Base-by-base conservation (phyloP, 1,140 invertebrate species). In the Archegozetes longisetosus region DNA sequence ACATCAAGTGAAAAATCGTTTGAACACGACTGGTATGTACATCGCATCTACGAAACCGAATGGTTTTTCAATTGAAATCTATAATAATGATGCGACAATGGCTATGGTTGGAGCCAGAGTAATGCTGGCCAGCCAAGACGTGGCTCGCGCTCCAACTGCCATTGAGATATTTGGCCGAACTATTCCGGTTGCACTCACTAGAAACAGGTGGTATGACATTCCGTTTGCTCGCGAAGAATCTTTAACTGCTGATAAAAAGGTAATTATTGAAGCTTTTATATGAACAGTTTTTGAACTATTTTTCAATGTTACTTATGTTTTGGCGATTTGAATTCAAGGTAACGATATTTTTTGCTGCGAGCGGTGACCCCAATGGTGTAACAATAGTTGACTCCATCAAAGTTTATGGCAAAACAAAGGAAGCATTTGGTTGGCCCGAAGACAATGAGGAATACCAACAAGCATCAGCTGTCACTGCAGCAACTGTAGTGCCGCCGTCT, bases 351-450 rank as follows among this genome's bases (percentile, higher is more conserved):
- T 93, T 98, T 75, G 88, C 89, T 58, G 82, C 88, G 2, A 93
- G 90, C 28, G 67, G 67, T 55, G 90, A 95, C 75, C 80, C 86
- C 0, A 85, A 87, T 64, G 82, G 84, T 63, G 82, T 95, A 1
- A 93, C 85, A 24, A 86, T 94, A 79, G 80, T 97, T 2, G 91
- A 96, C 73, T 90, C 86, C 47, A 83, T 96, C 14, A 93, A 92
- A 77, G 82, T 92, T 12, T 77, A 96, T 71, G 90, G 89, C 1
- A 94, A 95, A 74, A 88, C 87, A 2, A 97, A 96, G 75, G 92
- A 96, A 70, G 77, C 83, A 0, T 94, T 97, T 73, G 91, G 90
- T 48, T 97, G 92, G 93, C 91, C 92, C 0, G 92, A 96, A 69
- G 81, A 79, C 14, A 91, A 95, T 67, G 48, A 53, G 13, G 91